Evolutionary conservation across 23 tunicate species (phyloP).

Genomic region (Styela clava): DNA sequence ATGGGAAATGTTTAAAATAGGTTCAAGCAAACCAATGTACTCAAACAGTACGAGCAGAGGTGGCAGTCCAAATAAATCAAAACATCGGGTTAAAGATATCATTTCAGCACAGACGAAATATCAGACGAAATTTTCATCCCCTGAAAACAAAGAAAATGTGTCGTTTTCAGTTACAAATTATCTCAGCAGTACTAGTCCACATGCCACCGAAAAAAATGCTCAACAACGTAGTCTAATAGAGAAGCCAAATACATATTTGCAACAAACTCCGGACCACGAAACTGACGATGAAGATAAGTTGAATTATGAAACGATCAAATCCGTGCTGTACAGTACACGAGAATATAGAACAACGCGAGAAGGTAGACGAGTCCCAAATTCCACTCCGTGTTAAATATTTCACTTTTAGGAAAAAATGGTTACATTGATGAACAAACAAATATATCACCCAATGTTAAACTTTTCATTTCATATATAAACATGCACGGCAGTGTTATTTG

Average conservation of each 20-base stretch:
- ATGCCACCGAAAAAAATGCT: not conserved
- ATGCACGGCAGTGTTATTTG: too few relatives aligned
- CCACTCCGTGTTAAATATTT: not conserved
- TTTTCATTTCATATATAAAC: too few relatives aligned
- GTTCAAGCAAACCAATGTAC: not conserved
- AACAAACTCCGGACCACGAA: conserved; percentile 2
- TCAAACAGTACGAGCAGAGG: not conserved
- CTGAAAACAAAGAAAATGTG: not conserved
- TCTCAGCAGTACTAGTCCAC: not conserved
- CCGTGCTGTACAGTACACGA: not conserved
- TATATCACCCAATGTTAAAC: too few relatives aligned
- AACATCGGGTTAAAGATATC: not conserved
- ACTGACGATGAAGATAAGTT: conserved; percentile 32
- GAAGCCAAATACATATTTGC: not conserved
- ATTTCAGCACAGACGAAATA: not conserved
- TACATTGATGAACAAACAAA: too few relatives aligned
- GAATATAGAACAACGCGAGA: not conserved
- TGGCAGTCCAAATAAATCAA: not conserved
- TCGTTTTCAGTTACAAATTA: not conserved
- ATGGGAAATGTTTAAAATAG: conserved; percentile 7
- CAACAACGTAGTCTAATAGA: not conserved
- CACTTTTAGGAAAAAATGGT: too few relatives aligned
- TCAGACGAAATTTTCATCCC: not conserved
- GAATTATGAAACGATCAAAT: conserved; percentile 10
- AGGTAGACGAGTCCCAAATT: not conserved